Evolutionary conservation across 2,113 vertebrate genomes (phyloP).

Genomic region (Corvus cornix): DNA sequence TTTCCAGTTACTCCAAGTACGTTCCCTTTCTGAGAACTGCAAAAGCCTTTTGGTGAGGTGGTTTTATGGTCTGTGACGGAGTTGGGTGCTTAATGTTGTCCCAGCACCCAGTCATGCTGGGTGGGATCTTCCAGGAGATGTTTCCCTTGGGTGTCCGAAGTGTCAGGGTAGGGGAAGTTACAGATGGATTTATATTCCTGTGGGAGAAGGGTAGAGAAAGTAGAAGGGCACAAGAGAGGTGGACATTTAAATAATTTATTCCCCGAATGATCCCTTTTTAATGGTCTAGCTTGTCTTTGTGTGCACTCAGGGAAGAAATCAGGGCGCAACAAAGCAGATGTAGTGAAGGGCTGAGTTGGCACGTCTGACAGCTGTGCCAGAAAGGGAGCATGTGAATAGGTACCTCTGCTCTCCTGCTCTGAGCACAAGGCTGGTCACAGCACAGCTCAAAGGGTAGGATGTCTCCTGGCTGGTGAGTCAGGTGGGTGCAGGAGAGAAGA

Average conservation of each 20-base stretch:
- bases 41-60: not conserved
- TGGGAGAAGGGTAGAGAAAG: not conserved
- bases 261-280: not conserved
- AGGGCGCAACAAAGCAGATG: fast-evolving
- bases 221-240: not conserved
- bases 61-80: not conserved
- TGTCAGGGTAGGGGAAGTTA: not conserved
- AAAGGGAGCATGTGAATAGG: not conserved
- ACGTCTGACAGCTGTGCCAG: not conserved
- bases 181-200: not conserved
- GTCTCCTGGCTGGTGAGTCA: fast-evolving
- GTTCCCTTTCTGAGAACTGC: slow-evolving; percentile 54
- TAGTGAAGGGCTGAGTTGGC: not conserved
- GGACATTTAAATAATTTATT: not conserved
- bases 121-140: not conserved
- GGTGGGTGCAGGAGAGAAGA: not conserved
- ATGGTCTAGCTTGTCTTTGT: not conserved
- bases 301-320: not conserved
- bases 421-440: not conserved
- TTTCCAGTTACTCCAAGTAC: slow-evolving; percentile 49
- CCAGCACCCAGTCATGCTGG: not conserved
- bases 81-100: not conserved
- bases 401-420: not conserved
- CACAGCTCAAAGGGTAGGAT: not conserved
- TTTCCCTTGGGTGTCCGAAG: not conserved